Conservation (phyloP, 2,113 vertebrate genomes). For the Colius striatus region DNA sequence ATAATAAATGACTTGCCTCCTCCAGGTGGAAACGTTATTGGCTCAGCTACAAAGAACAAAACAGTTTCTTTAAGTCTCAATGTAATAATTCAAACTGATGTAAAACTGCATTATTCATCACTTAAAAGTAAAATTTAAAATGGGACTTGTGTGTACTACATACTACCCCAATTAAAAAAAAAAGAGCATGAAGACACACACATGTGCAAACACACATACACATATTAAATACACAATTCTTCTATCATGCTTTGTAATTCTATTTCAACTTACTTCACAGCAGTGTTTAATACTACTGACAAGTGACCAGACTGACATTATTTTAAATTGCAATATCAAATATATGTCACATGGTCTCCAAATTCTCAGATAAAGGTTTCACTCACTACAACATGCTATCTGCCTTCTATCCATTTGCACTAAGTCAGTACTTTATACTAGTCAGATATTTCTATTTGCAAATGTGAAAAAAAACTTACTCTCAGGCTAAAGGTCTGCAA, state of each 20-base stretch:
- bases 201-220: constrained; percentile 51
- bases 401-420: background rate
- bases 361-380: background rate
- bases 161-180: background rate
- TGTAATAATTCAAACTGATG: constrained; percentile 38
- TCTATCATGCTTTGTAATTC: background rate
- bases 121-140: constrained; percentile 29
- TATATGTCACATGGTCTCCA: background rate
- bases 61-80: constrained; percentile 76
- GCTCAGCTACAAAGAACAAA: constrained; percentile 89
- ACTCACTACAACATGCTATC: background rate
- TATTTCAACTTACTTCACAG: background rate
- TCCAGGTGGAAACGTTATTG: constrained; percentile 90
- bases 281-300: background rate
- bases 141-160: background rate
- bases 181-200: constrained; percentile 21
- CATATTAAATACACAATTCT: background rate
- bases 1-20: constrained; percentile 97
- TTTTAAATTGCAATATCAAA: background rate
- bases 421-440: background rate
- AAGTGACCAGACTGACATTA: background rate
- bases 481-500: background rate
- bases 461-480: too few relatives aligned
- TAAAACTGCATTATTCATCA: constrained; percentile 39
- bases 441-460: background rate